Base-by-base conservation (phyloP, 1,140 invertebrate genomes). In the Hydropsyche tenuis region DNA sequence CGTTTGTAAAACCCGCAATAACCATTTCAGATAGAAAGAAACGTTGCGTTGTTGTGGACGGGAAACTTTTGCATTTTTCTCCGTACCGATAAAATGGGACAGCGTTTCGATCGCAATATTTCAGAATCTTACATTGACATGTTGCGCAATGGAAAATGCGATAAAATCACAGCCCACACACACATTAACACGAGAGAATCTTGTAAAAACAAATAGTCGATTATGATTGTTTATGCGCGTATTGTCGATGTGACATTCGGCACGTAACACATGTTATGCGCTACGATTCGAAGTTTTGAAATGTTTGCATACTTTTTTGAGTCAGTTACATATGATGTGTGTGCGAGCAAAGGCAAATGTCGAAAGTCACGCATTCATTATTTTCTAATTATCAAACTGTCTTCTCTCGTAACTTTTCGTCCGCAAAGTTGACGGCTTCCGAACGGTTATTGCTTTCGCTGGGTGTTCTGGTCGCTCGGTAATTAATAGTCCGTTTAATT, bases 401-500 rank as follows among this genome's bases (percentile, higher is more conserved):
- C 23, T 20, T 60, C 20, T 23, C 9, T 20, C 1, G 22, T 60
- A 60, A 60, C 20, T 60, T 60, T 27, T 60, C 56, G 56, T 60
- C 56, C 2, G 56, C 16, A 9, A 27, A 20, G 18, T 23, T 60
- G 56, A 60, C 56, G 22, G 56, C 56, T 23, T 12, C 56, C 56
- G 56, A 22, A 22, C 51, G 9, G 23, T 27, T 7, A 9, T 37
- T 23, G 6, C 23, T 27, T 60, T 60, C 56, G 22, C 56, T 60
- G 3, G 12, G 20, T 18, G 3, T 64, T 64, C 27, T 23, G 14
- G 22, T 7, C 22, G 4, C n/a, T 48, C 9, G 14, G 27, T 68
- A 68, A 68, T 68, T 68, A 68, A 68, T 68, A 68, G 43, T n/a
- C 65, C 23, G 20, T 68, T 48, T 68, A 68, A 46, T 68, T 48